phyloP scores from a whole-genome alignment of 2,113 vertebrate genomes.

The Ammospiza caudacuta region DNA sequence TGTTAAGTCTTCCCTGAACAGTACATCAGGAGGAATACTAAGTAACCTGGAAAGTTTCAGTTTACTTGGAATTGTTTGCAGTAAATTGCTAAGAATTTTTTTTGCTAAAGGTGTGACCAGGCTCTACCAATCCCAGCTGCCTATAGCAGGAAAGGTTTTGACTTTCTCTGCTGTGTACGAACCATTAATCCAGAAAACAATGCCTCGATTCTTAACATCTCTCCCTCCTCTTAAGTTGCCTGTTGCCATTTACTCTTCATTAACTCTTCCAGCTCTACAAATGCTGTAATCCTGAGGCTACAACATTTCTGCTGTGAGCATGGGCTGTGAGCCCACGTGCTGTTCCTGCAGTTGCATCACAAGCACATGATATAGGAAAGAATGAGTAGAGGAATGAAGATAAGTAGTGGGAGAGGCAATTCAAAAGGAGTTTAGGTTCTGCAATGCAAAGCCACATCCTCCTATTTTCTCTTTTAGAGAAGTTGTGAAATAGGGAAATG shows the following conservation, averaged over 20 bases:
- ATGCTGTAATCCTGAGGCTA: not conserved
- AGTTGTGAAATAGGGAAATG: not conserved
- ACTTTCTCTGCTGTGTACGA: not conserved
- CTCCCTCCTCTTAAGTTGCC: conserved; percentile 27
- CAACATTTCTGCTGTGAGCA: not conserved
- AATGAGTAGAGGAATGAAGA: conserved; percentile 28
- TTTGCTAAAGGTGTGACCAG: not conserved
- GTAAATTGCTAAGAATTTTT: not conserved
- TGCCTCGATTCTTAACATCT: conserved; percentile 10
- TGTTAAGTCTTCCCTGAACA: not conserved
- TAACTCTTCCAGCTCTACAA: conserved; percentile 46
- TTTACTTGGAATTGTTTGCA: conserved; percentile 25
- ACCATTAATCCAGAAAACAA: conserved; percentile 63
- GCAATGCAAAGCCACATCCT: not conserved
- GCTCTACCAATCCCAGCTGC: conserved; percentile 26
- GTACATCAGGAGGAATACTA: not conserved
- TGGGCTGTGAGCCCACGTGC: not conserved
- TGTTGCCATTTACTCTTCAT: conserved; percentile 23
- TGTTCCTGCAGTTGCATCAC: conserved; percentile 1
- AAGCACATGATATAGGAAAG: not conserved
- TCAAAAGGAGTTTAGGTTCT: not conserved
- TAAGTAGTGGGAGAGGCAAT: conserved; percentile 22
- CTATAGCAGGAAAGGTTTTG: conserved; percentile 37
- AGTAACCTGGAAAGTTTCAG: not conserved
- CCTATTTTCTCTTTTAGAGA: not conserved